phyloP scores from a whole-genome alignment of 2,113 vertebrate species.

The Syngnathus floridae region DNA sequence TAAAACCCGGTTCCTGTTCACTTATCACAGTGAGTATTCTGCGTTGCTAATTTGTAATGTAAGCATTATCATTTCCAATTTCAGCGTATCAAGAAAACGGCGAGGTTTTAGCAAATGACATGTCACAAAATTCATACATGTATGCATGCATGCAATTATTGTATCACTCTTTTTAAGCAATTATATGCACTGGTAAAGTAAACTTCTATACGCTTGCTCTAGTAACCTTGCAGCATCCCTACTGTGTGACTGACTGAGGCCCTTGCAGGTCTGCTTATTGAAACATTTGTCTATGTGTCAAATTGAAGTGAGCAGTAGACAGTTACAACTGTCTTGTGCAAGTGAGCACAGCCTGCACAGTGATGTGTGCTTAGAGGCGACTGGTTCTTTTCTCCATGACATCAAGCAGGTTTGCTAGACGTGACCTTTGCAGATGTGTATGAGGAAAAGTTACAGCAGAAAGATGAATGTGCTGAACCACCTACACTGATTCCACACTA shows the following conservation, averaged over 20 bases:
- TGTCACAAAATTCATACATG: slow-evolving; percentile 23
- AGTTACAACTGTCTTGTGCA: not conserved
- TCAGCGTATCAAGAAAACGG: not conserved
- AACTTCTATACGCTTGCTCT: slow-evolving; percentile 48
- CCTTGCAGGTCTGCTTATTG: slow-evolving; percentile 4
- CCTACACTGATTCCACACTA: not conserved
- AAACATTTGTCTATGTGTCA: slow-evolving; percentile 7
- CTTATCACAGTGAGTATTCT: slow-evolving; percentile 56
- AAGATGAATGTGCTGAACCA: not conserved
- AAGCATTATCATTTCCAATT: not conserved
- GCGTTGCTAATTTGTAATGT: slow-evolving; percentile 17
- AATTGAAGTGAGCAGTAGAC: not conserved
- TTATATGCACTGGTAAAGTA: slow-evolving; percentile 22
- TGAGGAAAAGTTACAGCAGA: not conserved
- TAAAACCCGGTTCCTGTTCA: slow-evolving; percentile 34
- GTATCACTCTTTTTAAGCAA: slow-evolving; percentile 2
- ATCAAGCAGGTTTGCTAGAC: not conserved
- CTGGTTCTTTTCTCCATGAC: not conserved
- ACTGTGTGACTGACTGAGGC: not conserved
- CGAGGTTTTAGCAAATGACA: slow-evolving; percentile 29
- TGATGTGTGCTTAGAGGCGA: not conserved
- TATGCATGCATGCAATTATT: not conserved
- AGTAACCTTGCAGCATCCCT: not conserved
- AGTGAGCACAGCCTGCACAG: not conserved
- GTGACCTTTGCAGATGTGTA: not conserved